Conservation (phyloP, 2,797 vertebrate species). For the Anas bernieri region DNA sequence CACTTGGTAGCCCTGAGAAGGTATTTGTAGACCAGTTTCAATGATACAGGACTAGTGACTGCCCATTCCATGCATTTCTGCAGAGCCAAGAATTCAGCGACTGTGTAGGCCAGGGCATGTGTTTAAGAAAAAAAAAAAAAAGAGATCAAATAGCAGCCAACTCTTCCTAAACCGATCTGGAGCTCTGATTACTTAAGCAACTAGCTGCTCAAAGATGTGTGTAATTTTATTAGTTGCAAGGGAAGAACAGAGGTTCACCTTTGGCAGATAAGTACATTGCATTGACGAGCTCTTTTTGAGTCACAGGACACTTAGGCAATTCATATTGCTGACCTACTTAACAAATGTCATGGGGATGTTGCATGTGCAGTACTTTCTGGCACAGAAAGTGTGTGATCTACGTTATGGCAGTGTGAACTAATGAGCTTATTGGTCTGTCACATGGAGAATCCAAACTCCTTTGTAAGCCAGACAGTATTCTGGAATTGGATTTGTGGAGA, state of each 20-base stretch:
- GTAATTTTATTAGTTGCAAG: neutral
- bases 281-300: neutral
- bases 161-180: neutral
- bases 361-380: neutral
- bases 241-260: neutral
- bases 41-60: neutral
- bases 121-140: neutral
- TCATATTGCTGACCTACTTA: neutral
- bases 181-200: neutral
- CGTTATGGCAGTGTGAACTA: neutral
- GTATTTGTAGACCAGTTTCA: neutral
- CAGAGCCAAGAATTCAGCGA: neutral
- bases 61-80: neutral
- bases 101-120: neutral
- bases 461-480: neutral
- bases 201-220: neutral
- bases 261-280: neutral
- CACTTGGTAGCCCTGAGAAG: neutral
- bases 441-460: neutral
- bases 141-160: neutral
- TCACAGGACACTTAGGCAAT: neutral
- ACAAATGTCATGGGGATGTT: neutral
- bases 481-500: neutral
- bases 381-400: neutral
- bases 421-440: neutral